Conservation (phyloP, 2,888 invertebrate genomes). For the Lasioglossum marginatum region DNA sequence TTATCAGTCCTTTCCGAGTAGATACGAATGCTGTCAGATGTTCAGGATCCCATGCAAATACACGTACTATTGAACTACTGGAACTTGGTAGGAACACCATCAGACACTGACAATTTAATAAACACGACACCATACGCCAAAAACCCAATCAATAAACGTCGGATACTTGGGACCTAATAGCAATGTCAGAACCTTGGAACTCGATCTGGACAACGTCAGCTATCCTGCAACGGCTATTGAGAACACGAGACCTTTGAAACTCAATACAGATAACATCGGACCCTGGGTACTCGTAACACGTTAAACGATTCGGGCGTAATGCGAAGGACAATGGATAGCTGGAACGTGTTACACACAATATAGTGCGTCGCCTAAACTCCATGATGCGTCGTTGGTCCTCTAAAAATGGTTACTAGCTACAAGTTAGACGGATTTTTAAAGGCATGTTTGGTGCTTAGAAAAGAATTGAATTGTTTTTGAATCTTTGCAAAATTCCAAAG, state of each 20-base stretch:
- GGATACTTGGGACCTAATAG: not conserved
- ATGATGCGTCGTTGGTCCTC: not conserved
- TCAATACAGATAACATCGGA: slow-evolving; percentile 3
- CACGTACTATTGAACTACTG: not conserved
- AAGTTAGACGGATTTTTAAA: not conserved
- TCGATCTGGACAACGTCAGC: slow-evolving; percentile 1
- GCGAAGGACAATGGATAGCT: not conserved
- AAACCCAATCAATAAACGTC: not conserved
- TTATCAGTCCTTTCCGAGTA: not conserved
- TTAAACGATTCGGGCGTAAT: slow-evolving; percentile 1
- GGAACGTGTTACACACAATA: not conserved
- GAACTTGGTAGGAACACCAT: not conserved
- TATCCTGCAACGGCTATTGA: not conserved
- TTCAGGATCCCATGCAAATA: not conserved
- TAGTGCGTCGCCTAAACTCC: not conserved
- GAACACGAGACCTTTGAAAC: slow-evolving; percentile 6
- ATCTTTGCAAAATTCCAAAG: not conserved
- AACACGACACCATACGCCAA: not conserved
- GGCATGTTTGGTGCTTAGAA: not conserved
- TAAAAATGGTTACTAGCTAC: not conserved
- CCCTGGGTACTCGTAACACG: not conserved
- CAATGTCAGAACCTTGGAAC: slow-evolving; percentile 6
- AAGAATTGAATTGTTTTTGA: not conserved
- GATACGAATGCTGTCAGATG: not conserved
- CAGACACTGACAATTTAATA: not conserved